Percentiles rank a stretch among this genome's conserved stretches.
These are phyloP conservation scores for Epicampocera succincta DNA, from an alignment of 2,888 invertebrate genomes.

Conservation along the genomic window DNA sequence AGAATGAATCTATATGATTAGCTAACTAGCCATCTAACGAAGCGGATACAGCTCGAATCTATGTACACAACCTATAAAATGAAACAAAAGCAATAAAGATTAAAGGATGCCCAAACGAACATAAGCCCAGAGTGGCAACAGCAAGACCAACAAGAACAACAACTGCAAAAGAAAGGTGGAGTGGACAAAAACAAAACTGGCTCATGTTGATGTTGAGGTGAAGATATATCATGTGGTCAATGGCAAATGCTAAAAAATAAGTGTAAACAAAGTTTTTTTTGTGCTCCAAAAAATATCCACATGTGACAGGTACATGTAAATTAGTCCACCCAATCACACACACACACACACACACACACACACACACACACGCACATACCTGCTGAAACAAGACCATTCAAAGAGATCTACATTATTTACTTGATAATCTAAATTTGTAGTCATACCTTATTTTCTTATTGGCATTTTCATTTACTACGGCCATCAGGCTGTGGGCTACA, in stretches of 20 bases:
- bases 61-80: constrained; percentile 39
- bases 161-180: not conserved
- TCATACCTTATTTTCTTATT: constrained; percentile 7
- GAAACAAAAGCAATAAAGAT: constrained; percentile 29
- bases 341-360: not conserved
- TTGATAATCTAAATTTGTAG: constrained; percentile 29
- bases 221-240: constrained; percentile 61
- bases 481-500: constrained; percentile 28
- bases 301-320: constrained; percentile 47
- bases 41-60: constrained; percentile 45
- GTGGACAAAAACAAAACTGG: not conserved
- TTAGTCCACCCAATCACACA: constrained; percentile 47
- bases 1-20: constrained; percentile 56
- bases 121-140: constrained; percentile 35
- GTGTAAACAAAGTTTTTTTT: constrained; percentile 39
- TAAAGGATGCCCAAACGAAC: constrained; percentile 27
- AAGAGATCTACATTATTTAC: constrained; percentile 14
- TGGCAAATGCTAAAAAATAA: constrained; percentile 52
- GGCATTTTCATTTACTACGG: constrained; percentile 24
- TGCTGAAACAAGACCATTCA: not conserved
- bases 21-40: constrained; percentile 57
- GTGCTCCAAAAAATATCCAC: constrained; percentile 5
- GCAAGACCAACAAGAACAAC: constrained; percentile 21
- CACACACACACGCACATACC: not conserved
- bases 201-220: constrained; percentile 49